Evolutionary conservation across 2,113 vertebrate genomes (phyloP).

Genomic region (Myodes glareolus): DNA sequence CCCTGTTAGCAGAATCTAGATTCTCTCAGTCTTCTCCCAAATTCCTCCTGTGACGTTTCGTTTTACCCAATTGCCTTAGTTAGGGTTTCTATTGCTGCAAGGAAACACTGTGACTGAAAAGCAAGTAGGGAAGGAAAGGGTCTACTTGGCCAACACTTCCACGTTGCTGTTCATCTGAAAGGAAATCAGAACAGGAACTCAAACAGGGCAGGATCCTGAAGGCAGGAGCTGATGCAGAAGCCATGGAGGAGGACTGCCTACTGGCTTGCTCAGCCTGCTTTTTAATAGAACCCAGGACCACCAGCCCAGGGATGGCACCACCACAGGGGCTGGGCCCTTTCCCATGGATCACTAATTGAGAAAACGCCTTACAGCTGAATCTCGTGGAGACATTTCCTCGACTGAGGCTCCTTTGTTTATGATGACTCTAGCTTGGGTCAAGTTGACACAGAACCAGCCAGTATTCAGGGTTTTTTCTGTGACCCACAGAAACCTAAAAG

Average conservation of each 20-base stretch:
- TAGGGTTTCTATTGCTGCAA: neutral
- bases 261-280: neutral
- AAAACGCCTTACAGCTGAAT: neutral
- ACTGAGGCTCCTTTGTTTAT: neutral
- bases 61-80: constrained; percentile 21
- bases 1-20: neutral
- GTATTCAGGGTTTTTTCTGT: neutral
- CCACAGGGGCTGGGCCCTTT: neutral
- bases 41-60: neutral
- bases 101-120: neutral
- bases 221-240: neutral
- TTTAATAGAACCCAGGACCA: neutral
- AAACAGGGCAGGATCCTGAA: neutral
- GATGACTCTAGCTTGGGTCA: neutral
- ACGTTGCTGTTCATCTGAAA: neutral
- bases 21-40: constrained; percentile 4
- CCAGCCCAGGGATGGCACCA: neutral
- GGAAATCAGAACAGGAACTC: neutral
- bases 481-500: neutral
- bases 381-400: neutral
- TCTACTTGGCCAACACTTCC: neutral
- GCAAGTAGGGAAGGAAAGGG: neutral
- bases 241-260: neutral
- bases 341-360: neutral
- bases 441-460: neutral